Evolutionary conservation across 2,888 invertebrate species (phyloP).

Genomic region (Rutpela maculata): DNA sequence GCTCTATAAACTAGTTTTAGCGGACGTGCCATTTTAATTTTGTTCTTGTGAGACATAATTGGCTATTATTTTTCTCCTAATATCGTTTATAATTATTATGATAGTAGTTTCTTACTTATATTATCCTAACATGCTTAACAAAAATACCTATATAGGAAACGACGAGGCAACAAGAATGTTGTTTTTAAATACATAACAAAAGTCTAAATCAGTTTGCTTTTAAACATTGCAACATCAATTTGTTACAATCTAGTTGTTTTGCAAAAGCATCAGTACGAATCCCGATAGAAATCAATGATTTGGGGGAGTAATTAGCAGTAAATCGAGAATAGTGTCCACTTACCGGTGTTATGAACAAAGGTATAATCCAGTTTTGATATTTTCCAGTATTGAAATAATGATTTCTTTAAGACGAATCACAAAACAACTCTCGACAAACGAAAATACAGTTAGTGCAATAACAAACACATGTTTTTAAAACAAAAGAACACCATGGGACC

Average conservation of each 20-base stretch:
- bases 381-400: slow-evolving; percentile 39
- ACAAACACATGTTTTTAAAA: slow-evolving; percentile 50
- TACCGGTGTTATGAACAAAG: slow-evolving; percentile 52
- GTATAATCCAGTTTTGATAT: slow-evolving; percentile 56
- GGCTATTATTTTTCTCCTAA: too few species aligned
- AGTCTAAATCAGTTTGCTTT: too few species aligned
- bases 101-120: background rate
- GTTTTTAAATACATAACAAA: background rate
- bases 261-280: too few species aligned
- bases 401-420: slow-evolving; percentile 38
- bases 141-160: background rate
- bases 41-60: background rate
- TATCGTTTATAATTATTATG: background rate
- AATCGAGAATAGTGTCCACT: slow-evolving; percentile 24
- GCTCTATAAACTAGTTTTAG: background rate
- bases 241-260: too few species aligned
- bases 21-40: background rate
- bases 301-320: background rate
- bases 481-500: slow-evolving; percentile 51
- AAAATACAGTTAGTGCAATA: slow-evolving; percentile 36
- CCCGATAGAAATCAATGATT: background rate
- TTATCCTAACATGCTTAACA: background rate
- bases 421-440: slow-evolving; percentile 38
- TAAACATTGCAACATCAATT: too few species aligned
- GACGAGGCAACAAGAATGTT: background rate